These are phyloP conservation scores for Petrolisthes cinctipes DNA, from an alignment of 2,888 invertebrate genomes.

Conservation along the genomic window DNA sequence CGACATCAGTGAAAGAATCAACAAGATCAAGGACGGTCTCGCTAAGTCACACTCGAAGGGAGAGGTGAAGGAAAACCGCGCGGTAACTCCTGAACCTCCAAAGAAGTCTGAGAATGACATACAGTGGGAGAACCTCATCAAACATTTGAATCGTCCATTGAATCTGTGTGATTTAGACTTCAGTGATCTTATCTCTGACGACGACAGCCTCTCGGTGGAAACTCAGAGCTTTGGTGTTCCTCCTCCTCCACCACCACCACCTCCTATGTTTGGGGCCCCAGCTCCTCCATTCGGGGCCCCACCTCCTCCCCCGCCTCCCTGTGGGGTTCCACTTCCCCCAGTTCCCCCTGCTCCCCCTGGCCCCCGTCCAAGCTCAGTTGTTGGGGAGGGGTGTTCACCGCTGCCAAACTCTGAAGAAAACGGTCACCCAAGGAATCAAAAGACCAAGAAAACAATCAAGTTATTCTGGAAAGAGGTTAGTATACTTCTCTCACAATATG, in stretches of 20 bases:
- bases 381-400: constrained; percentile 17
- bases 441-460: constrained; percentile 96
- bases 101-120: constrained; percentile 94
- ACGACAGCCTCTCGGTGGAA: constrained; percentile 75
- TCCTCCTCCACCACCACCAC: constrained; percentile 72
- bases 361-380: constrained; percentile 67
- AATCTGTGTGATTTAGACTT: constrained; percentile 95
- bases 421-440: constrained; percentile 68
- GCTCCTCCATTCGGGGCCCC: constrained; percentile 69
- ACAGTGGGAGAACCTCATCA: constrained; percentile 93
- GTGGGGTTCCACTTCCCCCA: constrained; percentile 68
- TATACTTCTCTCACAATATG: background rate
- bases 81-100: constrained; percentile 73
- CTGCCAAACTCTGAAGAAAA: constrained; percentile 31
- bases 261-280: constrained; percentile 64
- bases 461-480: constrained; percentile 93
- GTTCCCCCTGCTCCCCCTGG: constrained; percentile 69
- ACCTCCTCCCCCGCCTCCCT: constrained; percentile 73
- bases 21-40: constrained; percentile 92
- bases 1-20: constrained; percentile 90
- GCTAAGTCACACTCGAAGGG: constrained; percentile 88
- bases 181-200: constrained; percentile 89
- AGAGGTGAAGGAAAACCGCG: constrained; percentile 73
- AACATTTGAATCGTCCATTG: constrained; percentile 80
- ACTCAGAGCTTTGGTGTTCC: constrained; percentile 74